A percentile compares a stretch with the other conserved stretches of the same genome.
Evolutionary conservation across 92 coral and sea anemone genomes (phyloP).

Genomic region (Chrysogorgia sp.): DNA sequence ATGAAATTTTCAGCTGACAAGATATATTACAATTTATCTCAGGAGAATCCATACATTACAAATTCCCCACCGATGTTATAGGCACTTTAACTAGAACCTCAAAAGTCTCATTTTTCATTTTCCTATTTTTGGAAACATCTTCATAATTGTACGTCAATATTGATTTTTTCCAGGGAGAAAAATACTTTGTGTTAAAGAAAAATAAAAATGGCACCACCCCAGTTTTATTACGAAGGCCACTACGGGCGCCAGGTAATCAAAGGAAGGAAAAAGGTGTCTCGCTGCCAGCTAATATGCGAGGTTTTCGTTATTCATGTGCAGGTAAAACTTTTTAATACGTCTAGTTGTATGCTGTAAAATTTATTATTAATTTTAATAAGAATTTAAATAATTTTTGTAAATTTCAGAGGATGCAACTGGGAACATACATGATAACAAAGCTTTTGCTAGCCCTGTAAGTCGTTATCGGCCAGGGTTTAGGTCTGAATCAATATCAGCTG

Average conservation of each 20-base stretch:
- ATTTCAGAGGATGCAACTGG: conserved; percentile 72
- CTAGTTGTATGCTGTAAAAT: background rate
- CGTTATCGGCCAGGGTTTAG: conserved; percentile 42
- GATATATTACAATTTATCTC: no score
- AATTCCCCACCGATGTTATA: no score
- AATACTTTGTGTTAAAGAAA: conserved; percentile 93
- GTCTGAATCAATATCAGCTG: conserved; percentile 51
- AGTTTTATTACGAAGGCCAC: conserved; percentile 84
- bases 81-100: no score
- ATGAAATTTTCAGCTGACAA: no score
- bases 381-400: conserved; percentile 13
- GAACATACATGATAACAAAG: conserved; percentile 8
- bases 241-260: conserved; percentile 53
- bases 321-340: conserved; percentile 7
- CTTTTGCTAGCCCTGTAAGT: conserved; percentile 24
- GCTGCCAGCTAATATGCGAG: conserved; percentile 20
- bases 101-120: background rate
- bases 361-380: background rate
- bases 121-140: background rate
- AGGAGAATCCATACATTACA: no score
- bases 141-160: background rate
- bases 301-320: conserved; percentile 32
- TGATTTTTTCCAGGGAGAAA: conserved; percentile 71
- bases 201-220: conserved; percentile 82
- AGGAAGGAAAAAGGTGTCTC: conserved; percentile 54